These are phyloP conservation scores for Perdita meconis DNA, from an alignment of 2,888 invertebrate genomes.

Conservation along the genomic window DNA sequence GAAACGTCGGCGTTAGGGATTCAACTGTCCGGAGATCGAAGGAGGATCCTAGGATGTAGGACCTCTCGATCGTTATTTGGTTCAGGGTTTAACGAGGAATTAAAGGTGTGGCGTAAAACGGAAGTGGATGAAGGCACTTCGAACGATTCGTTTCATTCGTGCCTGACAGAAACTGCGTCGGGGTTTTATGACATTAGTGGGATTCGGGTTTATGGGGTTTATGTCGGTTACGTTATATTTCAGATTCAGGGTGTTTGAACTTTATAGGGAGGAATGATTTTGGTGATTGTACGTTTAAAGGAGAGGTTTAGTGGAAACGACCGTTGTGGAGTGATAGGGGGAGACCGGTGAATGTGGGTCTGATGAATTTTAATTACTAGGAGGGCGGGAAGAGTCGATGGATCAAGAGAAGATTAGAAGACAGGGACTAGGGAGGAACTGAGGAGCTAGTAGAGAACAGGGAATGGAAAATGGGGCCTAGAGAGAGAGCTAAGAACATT, in stretches of 20 bases:
- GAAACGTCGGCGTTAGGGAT: background rate
- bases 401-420: too few species aligned
- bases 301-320: background rate
- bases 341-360: too few species aligned
- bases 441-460: too few species aligned
- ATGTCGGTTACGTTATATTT: background rate
- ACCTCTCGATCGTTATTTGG: background rate
- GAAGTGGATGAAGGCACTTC: background rate
- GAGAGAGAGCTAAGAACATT: too few species aligned
- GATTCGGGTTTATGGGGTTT: constrained; percentile 7
- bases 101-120: constrained; percentile 5
- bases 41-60: background rate
- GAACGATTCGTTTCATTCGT: background rate
- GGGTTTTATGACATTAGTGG: constrained; percentile 2
- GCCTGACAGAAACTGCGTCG: background rate
- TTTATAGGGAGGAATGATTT: background rate
- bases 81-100: constrained; percentile 14
- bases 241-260: constrained; percentile 3
- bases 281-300: background rate
- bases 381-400: too few species aligned
- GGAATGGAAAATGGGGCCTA: too few species aligned
- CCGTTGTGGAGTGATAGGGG: too few species aligned
- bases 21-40: background rate
- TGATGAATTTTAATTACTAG: too few species aligned
- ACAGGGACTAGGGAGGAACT: too few species aligned